Conservation (phyloP, 2,797 vertebrate species). For the Pteronotus mesoamericanus region DNA sequence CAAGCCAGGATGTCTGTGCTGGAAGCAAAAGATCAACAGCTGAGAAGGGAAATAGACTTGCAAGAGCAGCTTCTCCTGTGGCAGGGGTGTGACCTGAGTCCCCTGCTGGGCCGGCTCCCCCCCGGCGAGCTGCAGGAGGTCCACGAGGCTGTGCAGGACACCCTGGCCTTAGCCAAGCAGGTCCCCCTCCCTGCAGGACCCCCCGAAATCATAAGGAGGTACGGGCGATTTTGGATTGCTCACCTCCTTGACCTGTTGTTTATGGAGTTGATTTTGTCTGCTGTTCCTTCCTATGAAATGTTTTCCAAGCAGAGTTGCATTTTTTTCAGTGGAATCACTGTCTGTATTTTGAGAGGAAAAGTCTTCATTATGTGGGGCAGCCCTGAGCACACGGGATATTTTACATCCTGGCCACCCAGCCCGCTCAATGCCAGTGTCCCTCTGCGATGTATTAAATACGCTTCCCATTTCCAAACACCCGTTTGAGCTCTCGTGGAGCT, state of each 20-base stretch:
- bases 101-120: constrained; percentile 80
- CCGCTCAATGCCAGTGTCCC: neutral
- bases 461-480: neutral
- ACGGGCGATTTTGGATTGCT: constrained; percentile 36
- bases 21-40: constrained; percentile 81
- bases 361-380: neutral
- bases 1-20: constrained; percentile 83
- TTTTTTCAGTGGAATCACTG: neutral
- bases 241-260: neutral
- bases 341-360: neutral
- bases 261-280: neutral
- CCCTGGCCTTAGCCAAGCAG: constrained; percentile 81
- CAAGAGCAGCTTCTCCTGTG: constrained; percentile 82
- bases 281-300: neutral
- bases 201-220: constrained; percentile 86
- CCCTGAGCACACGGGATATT: neutral
- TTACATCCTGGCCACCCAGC: neutral
- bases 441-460: neutral
- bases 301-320: neutral
- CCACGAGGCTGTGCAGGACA: constrained; percentile 84
- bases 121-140: constrained; percentile 84
- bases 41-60: constrained; percentile 85
- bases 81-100: constrained; percentile 82
- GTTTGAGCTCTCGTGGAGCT: neutral
- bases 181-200: constrained; percentile 80